Base-by-base conservation (phyloP, 2,888 invertebrate genomes). In the Heliconius aoede region DNA sequence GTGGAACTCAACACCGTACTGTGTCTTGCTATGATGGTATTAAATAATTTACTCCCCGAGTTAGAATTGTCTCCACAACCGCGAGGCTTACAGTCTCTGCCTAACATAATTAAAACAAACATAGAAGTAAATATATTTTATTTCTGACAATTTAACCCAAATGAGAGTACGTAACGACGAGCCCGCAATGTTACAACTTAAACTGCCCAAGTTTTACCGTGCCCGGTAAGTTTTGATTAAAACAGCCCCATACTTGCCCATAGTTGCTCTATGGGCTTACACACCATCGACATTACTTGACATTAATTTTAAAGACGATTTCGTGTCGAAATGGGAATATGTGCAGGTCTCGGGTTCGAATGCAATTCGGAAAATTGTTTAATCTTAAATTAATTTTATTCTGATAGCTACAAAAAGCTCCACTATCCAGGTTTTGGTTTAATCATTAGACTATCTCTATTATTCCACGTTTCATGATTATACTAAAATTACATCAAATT, bases 211-310 rank as follows among this genome's bases (percentile, higher is more conserved):
- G 72, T 78, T 76, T 78, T 74, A 78, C 76, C 61, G 67, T 72
- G 71, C 64, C 71, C 67, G 55, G 32, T 51, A 76, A 78, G 76
- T 78, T 78, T 78, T 76, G 74, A 78, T 78, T 78, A 78, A 76
- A 78, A 78, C 74, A 72, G 78, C 61, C 62, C 61, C 65, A 40
- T 72, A 76, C 74, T 78, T 67, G 74, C 64, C 74, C 51, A 46
- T 40, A 40, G 15, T 40, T 15, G 46, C 60, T 71, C 51, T 72
- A 72, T 69, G 74, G 65, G 46, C 36, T 74, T 61, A 58, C n/a
- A 72, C 21, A 55, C 65, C 73, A 46, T 76, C 61, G 32, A 68
- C 36, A 62, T 76, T 73, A 46, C 26, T 67, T 68, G 24, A 76
- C 60, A 21, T 24, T 18, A 30, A 30, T 28, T 55, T 26, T 4